Conservation (phyloP, 2,888 invertebrate genomes). For the Cheilosia urbana region DNA sequence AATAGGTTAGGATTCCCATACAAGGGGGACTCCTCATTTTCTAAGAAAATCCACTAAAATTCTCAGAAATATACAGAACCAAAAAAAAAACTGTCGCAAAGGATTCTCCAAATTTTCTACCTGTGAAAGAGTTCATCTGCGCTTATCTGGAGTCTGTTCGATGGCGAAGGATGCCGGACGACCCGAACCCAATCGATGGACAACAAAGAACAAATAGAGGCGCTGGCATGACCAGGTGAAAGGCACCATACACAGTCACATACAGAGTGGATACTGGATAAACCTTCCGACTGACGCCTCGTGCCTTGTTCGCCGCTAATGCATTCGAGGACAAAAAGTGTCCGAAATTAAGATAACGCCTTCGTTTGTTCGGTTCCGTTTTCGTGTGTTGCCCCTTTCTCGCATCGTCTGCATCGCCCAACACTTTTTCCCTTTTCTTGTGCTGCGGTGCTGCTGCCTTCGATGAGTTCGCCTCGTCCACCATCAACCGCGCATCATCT, state of each 20-base stretch:
- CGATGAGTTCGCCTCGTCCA: not conserved
- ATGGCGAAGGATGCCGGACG: constrained; percentile 1
- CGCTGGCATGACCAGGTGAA: constrained; percentile 56
- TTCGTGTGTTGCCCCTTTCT: constrained; percentile 29
- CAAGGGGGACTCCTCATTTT: constrained; percentile 46
- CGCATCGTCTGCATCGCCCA: not conserved
- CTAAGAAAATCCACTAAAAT: constrained; percentile 56
- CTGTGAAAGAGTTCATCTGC: constrained; percentile 72
- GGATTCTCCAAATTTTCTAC: constrained; percentile 42
- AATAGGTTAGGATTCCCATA: not conserved
- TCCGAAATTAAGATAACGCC: constrained; percentile 77
- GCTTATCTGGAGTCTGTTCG: constrained; percentile 58
- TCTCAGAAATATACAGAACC: constrained; percentile 49
- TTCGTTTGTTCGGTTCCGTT: constrained; percentile 75
- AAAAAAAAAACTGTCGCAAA: not conserved
- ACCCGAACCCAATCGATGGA: not conserved
- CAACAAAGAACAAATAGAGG: constrained; percentile 27
- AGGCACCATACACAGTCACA: constrained; percentile 46
- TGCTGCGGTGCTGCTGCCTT: not conserved
- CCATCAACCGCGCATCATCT: constrained; percentile 35
- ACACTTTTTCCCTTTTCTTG: not conserved
- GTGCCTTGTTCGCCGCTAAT: constrained; percentile 78
- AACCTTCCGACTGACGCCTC: constrained; percentile 76
- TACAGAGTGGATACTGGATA: not conserved
- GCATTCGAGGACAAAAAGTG: constrained; percentile 78